Evolutionary conservation across 2,113 vertebrate species (phyloP), one percentile per base, ranked within the genome.

Genomic region (Mustelus asterias): DNA sequence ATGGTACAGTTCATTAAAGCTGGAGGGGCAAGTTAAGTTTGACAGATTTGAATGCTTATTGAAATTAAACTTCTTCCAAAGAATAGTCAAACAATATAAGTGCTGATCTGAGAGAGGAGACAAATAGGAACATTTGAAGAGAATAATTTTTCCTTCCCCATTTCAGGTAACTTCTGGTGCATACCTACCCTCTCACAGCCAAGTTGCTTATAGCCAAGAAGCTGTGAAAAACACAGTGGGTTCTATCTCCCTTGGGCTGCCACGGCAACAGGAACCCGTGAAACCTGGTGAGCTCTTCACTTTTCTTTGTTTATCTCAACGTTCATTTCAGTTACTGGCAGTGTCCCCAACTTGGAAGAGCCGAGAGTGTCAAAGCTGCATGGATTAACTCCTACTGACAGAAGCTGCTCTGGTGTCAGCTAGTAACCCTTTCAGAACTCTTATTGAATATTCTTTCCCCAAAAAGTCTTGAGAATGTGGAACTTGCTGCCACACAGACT

Each of bases 151-250:
- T 48, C 48, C n/a, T 96, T 63, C 90, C 26, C 96, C 96, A 90
- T 97, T 97, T 96, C 96, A 99, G 99, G 99, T 99, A 97, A 99
- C 99, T 96, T 99, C 99, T 96, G 99, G 99, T 96, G 99, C 99
- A 94, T 99, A 99, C 93, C 97, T 99, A 97, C 98, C 99, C 24
- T 98, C 99, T 96, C 98, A 98, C 96, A 98, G 97, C 97, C 98
- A 99, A 96, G 97, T 98, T 60, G 97, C 99, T 95, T 99, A 99
- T 6, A 96, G 98, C 88, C 98, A 98, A 96, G 99, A 99, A 96
- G 96, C 98, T 83, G 97, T 98, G 54, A 99, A 99, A 97, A 98
- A 98, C 65, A 97, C 98, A 0, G 98, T 98, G 96, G 99, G 99
- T 94, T 99, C 99, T 58, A 99, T 99, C 96, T 99, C 99, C 94